These are phyloP conservation scores for Galemys pyrenaicus DNA, from an alignment of 2,113 vertebrate genomes.

Conservation along the genomic window DNA sequence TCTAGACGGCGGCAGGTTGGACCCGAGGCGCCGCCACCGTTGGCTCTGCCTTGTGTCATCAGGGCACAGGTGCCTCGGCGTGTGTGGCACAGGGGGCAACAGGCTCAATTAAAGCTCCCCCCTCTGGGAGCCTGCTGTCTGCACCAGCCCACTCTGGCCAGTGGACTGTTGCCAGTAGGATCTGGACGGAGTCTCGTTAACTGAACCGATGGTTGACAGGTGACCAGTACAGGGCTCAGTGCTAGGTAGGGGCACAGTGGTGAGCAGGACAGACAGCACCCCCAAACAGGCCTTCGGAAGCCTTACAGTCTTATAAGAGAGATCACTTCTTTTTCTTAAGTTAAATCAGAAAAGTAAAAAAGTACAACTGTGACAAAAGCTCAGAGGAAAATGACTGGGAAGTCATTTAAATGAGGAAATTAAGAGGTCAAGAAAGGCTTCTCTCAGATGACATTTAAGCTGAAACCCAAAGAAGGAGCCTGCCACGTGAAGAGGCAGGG, in stretches of 20 bases:
- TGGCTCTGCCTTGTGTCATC: neutral
- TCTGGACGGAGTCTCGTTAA: neutral
- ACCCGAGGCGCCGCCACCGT: too few relatives aligned
- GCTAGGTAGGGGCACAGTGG: neutral
- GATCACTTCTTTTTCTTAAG: neutral
- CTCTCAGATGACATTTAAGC: neutral
- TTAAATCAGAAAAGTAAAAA: constrained; percentile 25
- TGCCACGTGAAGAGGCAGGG: neutral
- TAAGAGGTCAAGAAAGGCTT: neutral
- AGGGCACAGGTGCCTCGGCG: neutral
- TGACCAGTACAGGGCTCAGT: neutral
- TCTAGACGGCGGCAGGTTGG: neutral
- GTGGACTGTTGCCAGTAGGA: neutral
- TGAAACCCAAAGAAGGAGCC: neutral
- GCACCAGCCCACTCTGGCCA: neutral
- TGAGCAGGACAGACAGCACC: neutral
- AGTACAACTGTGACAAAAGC: constrained; percentile 20
- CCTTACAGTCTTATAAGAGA: neutral
- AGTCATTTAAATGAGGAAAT: constrained; percentile 2
- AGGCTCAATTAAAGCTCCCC: neutral
- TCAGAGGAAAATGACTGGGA: constrained; percentile 27
- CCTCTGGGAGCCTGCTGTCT: neutral
- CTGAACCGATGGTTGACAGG: neutral
- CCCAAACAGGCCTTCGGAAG: neutral
- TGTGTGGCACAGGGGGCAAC: neutral